These are phyloP conservation scores for Ptychoptera contaminata DNA, from an alignment of 2,888 invertebrate genomes.

Conservation along the genomic window DNA sequence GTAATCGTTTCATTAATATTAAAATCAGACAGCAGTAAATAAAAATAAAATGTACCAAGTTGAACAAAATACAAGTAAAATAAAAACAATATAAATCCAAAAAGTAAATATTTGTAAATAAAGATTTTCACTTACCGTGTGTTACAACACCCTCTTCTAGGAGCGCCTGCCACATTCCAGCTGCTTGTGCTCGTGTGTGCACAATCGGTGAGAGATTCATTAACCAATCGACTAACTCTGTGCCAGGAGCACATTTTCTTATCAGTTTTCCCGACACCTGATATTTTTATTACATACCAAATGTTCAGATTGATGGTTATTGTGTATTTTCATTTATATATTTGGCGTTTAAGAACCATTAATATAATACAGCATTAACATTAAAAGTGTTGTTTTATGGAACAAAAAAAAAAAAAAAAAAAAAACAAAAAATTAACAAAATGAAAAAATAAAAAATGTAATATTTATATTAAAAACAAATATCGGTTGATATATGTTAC, in stretches of 20 bases:
- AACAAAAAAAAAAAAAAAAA: no score
- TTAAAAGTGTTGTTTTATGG: no score
- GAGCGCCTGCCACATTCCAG: slow-evolving; percentile 71
- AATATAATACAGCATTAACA: no score
- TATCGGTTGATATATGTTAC: no score
- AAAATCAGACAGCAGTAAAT: not conserved
- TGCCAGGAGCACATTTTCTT: slow-evolving; percentile 56
- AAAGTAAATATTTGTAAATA: slow-evolving; percentile 7
- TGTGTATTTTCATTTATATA: no score
- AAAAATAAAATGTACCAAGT: not conserved
- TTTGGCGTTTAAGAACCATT: no score
- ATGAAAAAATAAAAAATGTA: no score
- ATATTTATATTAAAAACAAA: no score
- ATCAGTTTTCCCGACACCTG: slow-evolving; percentile 43
- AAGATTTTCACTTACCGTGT: slow-evolving; percentile 40
- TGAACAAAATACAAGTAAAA: slow-evolving; percentile 5
- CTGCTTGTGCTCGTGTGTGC: slow-evolving; percentile 50
- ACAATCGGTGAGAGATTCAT: slow-evolving; percentile 44
- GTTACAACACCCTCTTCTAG: slow-evolving; percentile 63
- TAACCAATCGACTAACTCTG: slow-evolving; percentile 70
- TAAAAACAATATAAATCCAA: slow-evolving; percentile 7
- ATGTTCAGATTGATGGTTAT: no score
- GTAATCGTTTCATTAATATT: not conserved
- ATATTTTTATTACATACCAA: no score
- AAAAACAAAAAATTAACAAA: no score